Base-by-base conservation (phyloP, 1,140 invertebrate species). In the Druon quercuslanigerum region DNA sequence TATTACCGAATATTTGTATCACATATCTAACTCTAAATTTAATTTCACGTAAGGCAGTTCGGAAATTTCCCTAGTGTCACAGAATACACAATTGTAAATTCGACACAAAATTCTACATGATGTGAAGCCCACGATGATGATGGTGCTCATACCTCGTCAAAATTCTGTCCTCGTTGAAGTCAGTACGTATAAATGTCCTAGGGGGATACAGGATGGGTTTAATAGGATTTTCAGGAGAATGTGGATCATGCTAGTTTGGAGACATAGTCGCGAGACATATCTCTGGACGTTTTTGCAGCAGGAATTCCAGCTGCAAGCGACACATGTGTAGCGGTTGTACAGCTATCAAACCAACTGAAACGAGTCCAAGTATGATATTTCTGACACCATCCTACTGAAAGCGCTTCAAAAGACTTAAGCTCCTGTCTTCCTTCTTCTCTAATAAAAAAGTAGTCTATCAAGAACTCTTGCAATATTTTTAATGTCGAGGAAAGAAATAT, bases 41-140 rank as follows among this genome's bases (percentile, higher is more conserved):
- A 11, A 46, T 46, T 46, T 11, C 1, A 20, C 46, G 46, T 40
- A 12, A 66, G 60, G n/a, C 33, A 25, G 5, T 66, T 40, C 60
- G n/a, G 33, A 46, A 40, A 66, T 66, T 66, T 66, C 60, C 60
- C 60, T 66, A 33, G 60, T 66, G 60, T 66, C 60, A 16, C n/a
- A 7, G 33, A 66, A 40, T 40, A 20, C 25, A 12, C 19, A 57
- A 57, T 57, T 13, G 56, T 57, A 57, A 57, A 57, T 12, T 9
- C 19, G 19, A 33, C 56, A 57, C 56, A 57, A 40, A 66, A 40
- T 14, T 66, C 60, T n/a, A 66, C 60, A 66, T 14, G n/a, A 66
- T 66, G 60, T 33, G 60, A 25, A 66, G 40, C 60, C 33, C 60
- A 46, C 60, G 60, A 66, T 66, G 60, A 66, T 40, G 8, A 33